phyloP scores from a whole-genome alignment of 1,140 invertebrate species.

The Diorhabda sublineata region DNA sequence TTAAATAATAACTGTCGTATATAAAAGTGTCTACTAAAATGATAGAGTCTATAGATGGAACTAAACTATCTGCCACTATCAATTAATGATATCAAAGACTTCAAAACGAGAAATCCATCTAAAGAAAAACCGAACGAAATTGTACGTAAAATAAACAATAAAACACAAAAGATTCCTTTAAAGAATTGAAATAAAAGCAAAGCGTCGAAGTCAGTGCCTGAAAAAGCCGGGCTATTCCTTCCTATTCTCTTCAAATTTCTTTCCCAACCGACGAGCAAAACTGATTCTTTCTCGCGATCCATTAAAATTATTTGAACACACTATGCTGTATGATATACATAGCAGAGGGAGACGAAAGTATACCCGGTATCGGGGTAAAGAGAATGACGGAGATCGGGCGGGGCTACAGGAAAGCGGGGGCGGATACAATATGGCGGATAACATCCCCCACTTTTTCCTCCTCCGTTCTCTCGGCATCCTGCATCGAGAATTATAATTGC shows the following conservation, averaged over 20 bases:
- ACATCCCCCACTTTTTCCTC: constrained; percentile 40
- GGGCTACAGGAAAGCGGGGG: constrained; percentile 42
- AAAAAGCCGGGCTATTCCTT: constrained; percentile 23
- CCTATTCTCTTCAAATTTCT: constrained; percentile 28
- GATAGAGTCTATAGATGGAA: not conserved
- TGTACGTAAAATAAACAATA: constrained; percentile 20
- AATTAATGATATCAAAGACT: constrained; percentile 5
- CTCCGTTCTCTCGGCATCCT: constrained; percentile 32
- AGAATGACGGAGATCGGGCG: constrained; percentile 39
- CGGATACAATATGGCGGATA: constrained; percentile 49
- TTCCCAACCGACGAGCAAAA: constrained; percentile 29
- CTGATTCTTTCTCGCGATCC: constrained; percentile 40
- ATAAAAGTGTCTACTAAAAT: no score
- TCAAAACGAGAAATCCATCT: constrained; percentile 7
- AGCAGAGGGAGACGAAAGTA: constrained; percentile 23
- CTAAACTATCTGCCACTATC: constrained; percentile 1
- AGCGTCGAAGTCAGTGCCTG: constrained; percentile 15
- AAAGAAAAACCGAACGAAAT: constrained; percentile 14
- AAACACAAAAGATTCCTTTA: constrained; percentile 21
- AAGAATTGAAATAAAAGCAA: constrained; percentile 22
- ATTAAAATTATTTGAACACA: constrained; percentile 45
- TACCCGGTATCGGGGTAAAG: constrained; percentile 7
- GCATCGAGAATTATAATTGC: constrained; percentile 45
- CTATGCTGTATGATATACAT: constrained; percentile 41
- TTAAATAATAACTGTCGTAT: no score